Base-by-base conservation (phyloP, 2,797 vertebrate species). In the Tokudaia muenninki region DNA sequence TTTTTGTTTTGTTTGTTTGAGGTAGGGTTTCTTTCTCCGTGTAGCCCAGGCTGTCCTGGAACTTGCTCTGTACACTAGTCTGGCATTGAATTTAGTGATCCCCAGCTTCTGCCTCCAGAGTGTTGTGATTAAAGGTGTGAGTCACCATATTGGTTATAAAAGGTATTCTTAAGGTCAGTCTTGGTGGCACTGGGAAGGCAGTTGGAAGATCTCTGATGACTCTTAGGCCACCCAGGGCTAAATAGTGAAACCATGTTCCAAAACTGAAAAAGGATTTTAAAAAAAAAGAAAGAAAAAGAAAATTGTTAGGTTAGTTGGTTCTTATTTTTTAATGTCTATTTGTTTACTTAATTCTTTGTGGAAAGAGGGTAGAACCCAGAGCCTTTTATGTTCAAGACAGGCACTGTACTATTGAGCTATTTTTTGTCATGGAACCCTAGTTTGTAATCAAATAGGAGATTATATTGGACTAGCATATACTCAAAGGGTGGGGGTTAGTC, bases 381-480 rank as follows among this genome's bases (percentile, higher is more conserved):
- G n/a, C 37, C 41, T 47, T 77, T 24, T 63, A 24, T 78, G 12
- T 44, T 61, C 44, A 16, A 63, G 24, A 24, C 37, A 61, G 26
- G 19, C n/a, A 29, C 50, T 74, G 22, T 41, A 41, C 50, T 55
- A 29, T 52, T 52, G 21, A 70, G 21, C 63, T 37, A 10, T 47
- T 21, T 29, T 5, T 10, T 84, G 41, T 84, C 61, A 22, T 50
- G 10, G 63, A 92, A 75, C 24, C 55, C 19, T 63, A 21, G 96
- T 83, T 91, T 55, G 63, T 88, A 93, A 92, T 34, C 52, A 88
- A 95, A 70, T 50, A 92, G 61, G 57, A 0, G 11, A 90, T 92
- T 78, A 75, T 24, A 41, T 31, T 72, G 12, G 31, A 34, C 91
- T 92, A 93, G 86, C 79, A 87, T 37, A 91, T 74, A 57, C 89